Percentiles rank a stretch among this genome's conserved stretches.
These are phyloP conservation scores for Plectrocnemia conspersa DNA, from an alignment of 1,140 invertebrate genomes.

Conservation along the genomic window DNA sequence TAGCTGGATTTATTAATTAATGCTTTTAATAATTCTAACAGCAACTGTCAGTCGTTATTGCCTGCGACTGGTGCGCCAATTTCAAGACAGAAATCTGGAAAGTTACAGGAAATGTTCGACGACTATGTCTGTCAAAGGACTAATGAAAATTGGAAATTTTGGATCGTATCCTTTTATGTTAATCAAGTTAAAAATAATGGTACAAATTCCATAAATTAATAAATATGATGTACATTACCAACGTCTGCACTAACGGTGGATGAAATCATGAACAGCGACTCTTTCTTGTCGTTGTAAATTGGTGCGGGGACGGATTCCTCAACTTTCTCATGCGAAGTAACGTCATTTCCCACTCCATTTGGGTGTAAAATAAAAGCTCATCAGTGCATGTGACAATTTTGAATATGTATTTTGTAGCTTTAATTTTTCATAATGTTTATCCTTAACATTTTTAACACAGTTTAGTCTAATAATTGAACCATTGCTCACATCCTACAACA, in stretches of 20 bases:
- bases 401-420: no score
- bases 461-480: conserved; percentile 88
- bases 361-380: conserved; percentile 31
- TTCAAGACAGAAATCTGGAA: conserved; percentile 80
- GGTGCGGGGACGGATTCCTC: no score
- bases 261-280: no score
- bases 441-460: conserved; percentile 48
- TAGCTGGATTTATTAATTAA: no score
- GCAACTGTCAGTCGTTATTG: conserved; percentile 88
- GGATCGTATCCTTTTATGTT: conserved; percentile 80
- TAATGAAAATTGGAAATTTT: conserved; percentile 94
- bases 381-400: no score
- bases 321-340: no score
- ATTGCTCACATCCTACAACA: conserved; percentile 83
- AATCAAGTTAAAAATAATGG: no score
- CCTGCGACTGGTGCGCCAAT: conserved; percentile 94
- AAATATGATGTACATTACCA: no score
- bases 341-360: no score
- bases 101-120: conserved; percentile 93
- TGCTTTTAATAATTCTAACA: conserved; percentile 47
- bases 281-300: no score
- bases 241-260: no score
- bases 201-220: no score
- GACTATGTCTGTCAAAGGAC: conserved; percentile 84
- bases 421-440: conserved; percentile 3